A percentile compares a stretch with the other conserved stretches of the same genome.
Evolutionary conservation across 2,113 vertebrate genomes (phyloP).

Genomic region (Neodontobutis hainanensis): DNA sequence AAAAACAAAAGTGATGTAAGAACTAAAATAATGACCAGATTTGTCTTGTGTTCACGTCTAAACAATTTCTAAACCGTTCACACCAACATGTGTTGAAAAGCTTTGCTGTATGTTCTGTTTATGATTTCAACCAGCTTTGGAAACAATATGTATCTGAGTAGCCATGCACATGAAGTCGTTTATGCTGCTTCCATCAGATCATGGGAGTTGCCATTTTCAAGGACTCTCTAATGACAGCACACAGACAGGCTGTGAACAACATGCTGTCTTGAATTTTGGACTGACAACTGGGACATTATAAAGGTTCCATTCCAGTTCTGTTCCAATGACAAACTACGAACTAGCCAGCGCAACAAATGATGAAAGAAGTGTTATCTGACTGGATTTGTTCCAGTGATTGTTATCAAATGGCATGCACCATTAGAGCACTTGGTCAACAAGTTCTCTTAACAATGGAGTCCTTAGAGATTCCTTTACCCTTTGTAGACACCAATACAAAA

Average conservation of each 20-base stretch:
- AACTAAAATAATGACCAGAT: slow-evolving; percentile 17
- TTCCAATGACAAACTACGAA: slow-evolving; percentile 10
- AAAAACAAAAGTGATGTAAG: background rate
- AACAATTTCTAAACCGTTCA: background rate
- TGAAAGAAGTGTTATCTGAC: background rate
- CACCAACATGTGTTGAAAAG: slow-evolving; percentile 1
- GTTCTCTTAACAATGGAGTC: too few species aligned
- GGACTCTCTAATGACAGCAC: slow-evolving; percentile 11
- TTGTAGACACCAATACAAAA: too few species aligned
- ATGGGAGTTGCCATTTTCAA: slow-evolving; percentile 11
- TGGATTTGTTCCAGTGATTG: too few species aligned
- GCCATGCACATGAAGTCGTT: slow-evolving; percentile 17
- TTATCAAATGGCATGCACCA: too few species aligned
- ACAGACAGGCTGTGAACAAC: slow-evolving; percentile 11
- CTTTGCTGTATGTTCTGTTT: slow-evolving; percentile 18
- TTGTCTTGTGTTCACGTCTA: slow-evolving; percentile 1
- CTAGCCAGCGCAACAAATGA: slow-evolving; percentile 14
- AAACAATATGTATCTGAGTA: background rate
- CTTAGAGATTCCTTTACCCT: too few species aligned
- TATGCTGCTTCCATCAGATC: background rate
- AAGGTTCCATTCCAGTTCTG: background rate
- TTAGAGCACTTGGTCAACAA: slow-evolving; percentile 33
- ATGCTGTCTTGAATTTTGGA: slow-evolving; percentile 16
- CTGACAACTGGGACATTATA: slow-evolving; percentile 2
- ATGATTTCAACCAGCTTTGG: slow-evolving; percentile 9